Base-by-base conservation (phyloP, 2,888 invertebrate genomes). In the Bellardia pandia region DNA sequence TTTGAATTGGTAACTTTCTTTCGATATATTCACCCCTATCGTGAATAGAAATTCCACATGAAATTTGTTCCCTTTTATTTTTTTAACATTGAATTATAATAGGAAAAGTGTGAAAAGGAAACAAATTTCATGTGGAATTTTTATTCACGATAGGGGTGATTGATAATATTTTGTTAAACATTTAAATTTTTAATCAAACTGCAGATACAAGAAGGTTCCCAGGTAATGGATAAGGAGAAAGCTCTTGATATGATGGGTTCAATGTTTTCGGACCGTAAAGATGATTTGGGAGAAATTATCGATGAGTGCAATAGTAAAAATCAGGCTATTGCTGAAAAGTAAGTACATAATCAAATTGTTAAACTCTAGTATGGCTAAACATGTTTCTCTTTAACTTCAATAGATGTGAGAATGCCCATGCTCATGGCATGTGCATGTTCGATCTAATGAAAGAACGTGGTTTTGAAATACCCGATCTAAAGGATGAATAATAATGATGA, bases 361-460 rank as follows among this genome's bases (percentile, higher is more conserved):
- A 60, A 37, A 13, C 11, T 45, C 13, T 9, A 56, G 56, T 23
- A 23, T 23, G 16, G 8, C 23, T 16, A 2, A 2, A 23, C 16
- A 16, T 23, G 2, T 56, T 56, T 14, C 5, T 14, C 37, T 2
- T 78, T 62, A 0, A 0, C 42, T 16, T 16, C 8, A 2, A 11
- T 16, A 92, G 91, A 58, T 92, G 91, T 87, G 91, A 91, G 72
- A 89, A 87, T 8, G 92, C 91, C 13, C 92, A 92, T 51, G 74
- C 69, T 4, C 90, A 92, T 23, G 82, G 90, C 76, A 91, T 92
- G 89, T 92, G 91, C 78, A 90, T 91, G 86, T 76, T 92, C 30
- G 58, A 66, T 7, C 89, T 89, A 69, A 90, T 92, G 91, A 89
- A 89, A 4, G 48, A 76, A 8, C 71, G 86, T 13, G 71, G 48